Evolutionary conservation across 2,797 vertebrate species (phyloP).

Genomic region (Cacajao melanocephalus): DNA sequence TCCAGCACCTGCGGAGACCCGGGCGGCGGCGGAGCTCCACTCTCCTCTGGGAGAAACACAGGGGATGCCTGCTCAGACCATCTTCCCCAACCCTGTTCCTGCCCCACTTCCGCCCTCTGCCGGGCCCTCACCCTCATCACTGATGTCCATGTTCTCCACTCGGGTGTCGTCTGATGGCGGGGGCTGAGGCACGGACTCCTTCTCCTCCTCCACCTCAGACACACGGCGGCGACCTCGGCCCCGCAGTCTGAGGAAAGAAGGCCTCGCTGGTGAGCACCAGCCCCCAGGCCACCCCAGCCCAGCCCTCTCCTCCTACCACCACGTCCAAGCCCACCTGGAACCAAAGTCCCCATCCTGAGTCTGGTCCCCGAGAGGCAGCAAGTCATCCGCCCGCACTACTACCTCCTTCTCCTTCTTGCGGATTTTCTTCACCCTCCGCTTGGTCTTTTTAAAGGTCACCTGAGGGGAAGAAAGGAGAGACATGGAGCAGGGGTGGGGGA

Average conservation of each 20-base stretch:
- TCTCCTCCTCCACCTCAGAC: constrained; percentile 81
- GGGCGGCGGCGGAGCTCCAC: constrained; percentile 57
- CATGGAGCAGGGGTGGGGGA: rapidly evolving
- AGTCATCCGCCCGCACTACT: constrained; percentile 73
- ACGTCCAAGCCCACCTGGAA: constrained; percentile 85
- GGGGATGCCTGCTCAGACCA: background rate
- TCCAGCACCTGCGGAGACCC: constrained; percentile 85
- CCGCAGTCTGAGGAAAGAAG: constrained; percentile 58
- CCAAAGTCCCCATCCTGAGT: constrained; percentile 89
- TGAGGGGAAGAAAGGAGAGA: background rate
- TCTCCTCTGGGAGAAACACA: constrained; percentile 76
- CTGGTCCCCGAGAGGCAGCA: constrained; percentile 83
- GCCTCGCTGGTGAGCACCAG: background rate
- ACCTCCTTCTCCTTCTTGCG: constrained; percentile 90
- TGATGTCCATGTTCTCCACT: constrained; percentile 94
- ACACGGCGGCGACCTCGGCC: constrained; percentile 77
- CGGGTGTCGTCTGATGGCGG: constrained; percentile 89
- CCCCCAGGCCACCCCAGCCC: rapidly evolving
- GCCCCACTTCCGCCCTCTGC: rapidly evolving
- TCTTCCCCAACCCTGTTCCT: rapidly evolving
- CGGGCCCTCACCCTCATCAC: constrained; percentile 86
- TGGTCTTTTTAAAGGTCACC: constrained; percentile 93
- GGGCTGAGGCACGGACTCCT: background rate
- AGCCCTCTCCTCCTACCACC: too few species aligned
- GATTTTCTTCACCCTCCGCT: constrained; percentile 91